Evolutionary conservation across 2,797 vertebrate species (phyloP).

Genomic region (Potorous gilbertii): DNA sequence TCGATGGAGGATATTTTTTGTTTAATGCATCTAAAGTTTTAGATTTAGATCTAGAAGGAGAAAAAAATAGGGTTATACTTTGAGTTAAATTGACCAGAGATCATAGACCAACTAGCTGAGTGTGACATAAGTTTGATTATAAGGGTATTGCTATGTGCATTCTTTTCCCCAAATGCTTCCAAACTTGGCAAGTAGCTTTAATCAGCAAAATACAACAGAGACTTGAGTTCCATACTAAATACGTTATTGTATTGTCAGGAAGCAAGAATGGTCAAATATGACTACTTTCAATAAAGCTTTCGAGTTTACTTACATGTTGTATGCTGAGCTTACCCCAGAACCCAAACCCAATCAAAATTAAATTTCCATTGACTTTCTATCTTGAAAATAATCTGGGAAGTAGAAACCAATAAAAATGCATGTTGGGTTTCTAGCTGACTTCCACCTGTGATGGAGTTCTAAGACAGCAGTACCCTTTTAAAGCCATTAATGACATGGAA

Average conservation of each 20-base stretch:
- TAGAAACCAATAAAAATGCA: conserved; percentile 69
- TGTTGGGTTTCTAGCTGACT: conserved; percentile 69
- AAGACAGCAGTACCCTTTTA: conserved; percentile 72
- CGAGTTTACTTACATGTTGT: background rate
- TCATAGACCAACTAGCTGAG: background rate
- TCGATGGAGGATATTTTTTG: conserved; percentile 3
- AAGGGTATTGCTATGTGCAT: background rate
- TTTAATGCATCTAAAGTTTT: conserved; percentile 32
- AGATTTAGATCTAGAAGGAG: background rate
- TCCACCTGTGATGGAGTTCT: conserved; percentile 67
- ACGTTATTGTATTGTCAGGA: background rate
- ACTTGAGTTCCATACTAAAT: background rate
- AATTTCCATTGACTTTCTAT: conserved; percentile 59
- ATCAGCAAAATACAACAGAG: conserved; percentile 42
- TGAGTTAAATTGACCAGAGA: conserved; percentile 1
- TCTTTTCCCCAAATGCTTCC: conserved; percentile 46
- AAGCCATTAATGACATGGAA: conserved; percentile 74
- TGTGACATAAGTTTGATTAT: background rate
- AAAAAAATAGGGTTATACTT: background rate
- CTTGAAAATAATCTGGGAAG: conserved; percentile 66
- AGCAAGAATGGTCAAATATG: background rate
- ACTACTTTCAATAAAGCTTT: conserved; percentile 16
- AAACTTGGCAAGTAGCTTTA: conserved; percentile 15
- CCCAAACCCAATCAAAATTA: conserved; percentile 46
- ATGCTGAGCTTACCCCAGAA: background rate